A percentile compares a stretch with the other conserved stretches of the same genome.
phyloP scores from a whole-genome alignment of 2,113 vertebrate species.

The Limanda limanda region DNA sequence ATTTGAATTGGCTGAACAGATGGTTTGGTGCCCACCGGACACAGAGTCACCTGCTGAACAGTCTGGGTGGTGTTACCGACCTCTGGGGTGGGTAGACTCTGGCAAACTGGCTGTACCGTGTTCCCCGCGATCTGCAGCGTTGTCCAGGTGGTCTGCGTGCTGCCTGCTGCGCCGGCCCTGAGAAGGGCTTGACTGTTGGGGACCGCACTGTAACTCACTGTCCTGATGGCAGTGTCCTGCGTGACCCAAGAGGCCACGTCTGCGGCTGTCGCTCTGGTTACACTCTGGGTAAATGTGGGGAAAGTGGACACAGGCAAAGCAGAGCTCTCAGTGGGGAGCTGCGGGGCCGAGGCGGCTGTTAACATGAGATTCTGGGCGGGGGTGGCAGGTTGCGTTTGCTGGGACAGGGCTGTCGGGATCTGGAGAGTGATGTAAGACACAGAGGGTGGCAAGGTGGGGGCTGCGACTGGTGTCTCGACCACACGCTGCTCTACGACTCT shows the following conservation, averaged over 20 bases:
- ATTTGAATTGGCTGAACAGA: constrained; percentile 83
- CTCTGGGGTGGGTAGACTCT: constrained; percentile 78
- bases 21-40: constrained; percentile 80
- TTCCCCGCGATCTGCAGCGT: constrained; percentile 95
- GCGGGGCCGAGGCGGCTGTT: constrained; percentile 57
- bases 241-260: constrained; percentile 50
- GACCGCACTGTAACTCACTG: constrained; percentile 69
- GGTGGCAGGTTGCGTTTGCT: constrained; percentile 64
- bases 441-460: constrained; percentile 71
- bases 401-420: constrained; percentile 72
- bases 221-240: constrained; percentile 54
- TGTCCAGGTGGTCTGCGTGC: constrained; percentile 98
- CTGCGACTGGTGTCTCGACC: constrained; percentile 59
- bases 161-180: constrained; percentile 78
- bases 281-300: constrained; percentile 41
- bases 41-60: constrained; percentile 78
- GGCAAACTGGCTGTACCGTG: constrained; percentile 94
- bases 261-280: constrained; percentile 36
- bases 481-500: constrained; percentile 81
- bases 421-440: constrained; percentile 84
- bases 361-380: constrained; percentile 59
- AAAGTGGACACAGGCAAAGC: constrained; percentile 36
- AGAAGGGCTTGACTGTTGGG: constrained; percentile 70
- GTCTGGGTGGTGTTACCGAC: constrained; percentile 59
- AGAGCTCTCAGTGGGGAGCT: constrained; percentile 36